Evolutionary conservation across 2,113 vertebrate genomes (phyloP).

Genomic region (Archocentrus centrarchus): DNA sequence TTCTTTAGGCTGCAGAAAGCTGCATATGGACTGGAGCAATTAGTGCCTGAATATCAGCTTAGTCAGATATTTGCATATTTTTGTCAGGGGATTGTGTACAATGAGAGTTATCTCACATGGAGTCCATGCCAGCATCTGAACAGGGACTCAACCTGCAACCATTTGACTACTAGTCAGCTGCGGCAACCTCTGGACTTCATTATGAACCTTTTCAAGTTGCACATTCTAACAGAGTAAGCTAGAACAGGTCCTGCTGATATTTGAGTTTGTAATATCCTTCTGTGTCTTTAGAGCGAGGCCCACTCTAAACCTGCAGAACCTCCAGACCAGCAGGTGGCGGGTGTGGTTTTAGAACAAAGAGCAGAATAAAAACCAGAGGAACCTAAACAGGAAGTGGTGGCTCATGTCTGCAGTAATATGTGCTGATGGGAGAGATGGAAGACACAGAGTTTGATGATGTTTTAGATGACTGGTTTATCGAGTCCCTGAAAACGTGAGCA

Average conservation of each 20-base stretch:
- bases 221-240: not conserved
- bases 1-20: not conserved
- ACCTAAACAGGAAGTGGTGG: not conserved
- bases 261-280: not conserved
- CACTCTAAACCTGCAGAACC: not conserved
- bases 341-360: not conserved
- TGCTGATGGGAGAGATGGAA: conserved; percentile 14
- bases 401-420: fast-evolving
- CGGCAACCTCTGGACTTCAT: not conserved
- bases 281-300: not conserved
- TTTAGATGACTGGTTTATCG: conserved; percentile 79
- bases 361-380: not conserved
- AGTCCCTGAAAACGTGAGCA: conserved; percentile 78
- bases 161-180: not conserved
- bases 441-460: conserved; percentile 53
- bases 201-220: not conserved
- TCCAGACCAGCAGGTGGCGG: conserved; percentile 37
- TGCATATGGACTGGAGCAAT: not conserved
- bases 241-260: not conserved
- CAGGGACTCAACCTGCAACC: not conserved
- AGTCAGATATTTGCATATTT: not conserved
- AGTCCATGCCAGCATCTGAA: not conserved
- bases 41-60: not conserved
- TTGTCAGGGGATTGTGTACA: not conserved
- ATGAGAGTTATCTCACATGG: not conserved